Base-by-base conservation (phyloP, 2,888 invertebrate genomes). In the Amphiduros pacificus region DNA sequence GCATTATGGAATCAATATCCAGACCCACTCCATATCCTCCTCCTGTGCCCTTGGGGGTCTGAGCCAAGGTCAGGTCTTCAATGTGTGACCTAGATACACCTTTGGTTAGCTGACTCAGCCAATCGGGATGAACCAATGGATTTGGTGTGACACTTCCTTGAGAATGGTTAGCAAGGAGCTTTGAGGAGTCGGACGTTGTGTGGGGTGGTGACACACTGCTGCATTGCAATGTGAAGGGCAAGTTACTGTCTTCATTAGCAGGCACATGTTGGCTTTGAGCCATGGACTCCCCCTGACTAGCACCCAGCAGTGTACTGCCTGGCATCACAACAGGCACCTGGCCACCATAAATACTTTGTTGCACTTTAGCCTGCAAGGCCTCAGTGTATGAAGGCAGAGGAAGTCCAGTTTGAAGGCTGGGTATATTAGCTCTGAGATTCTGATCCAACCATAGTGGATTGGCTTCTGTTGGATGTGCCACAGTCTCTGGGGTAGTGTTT, bases 11-110 rank as follows among this genome's bases (percentile, higher is more conserved):
- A 63, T 79, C 79, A 27, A 79, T 66, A 63, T 79, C 79, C 52
- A 77, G 71, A 3, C 79, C 80, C 0, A 80, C 74, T 28, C 80
- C 79, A 65, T 80, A 80, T 1, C 79, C 80, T 5, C 72, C 78
- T 22, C 80, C 80, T 0, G 77, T 79, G 9, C 80, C 80, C 24
- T 73, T 71, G 2, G 80, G 80, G 22, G 80, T 80, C 55, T 75
- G 56, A 4, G 74, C 72, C 60, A 80, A 65, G 4, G 74, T 71
- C 40, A 55, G 27, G 27, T 55, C 55, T 14, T 55, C 55, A 11
- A 55, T 20, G 11, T 9, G 36, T 36, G 36, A 17, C 41, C 41
- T 2, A 20, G 20, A 41, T n/a, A 41, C 41, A 41, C 3, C 41
- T 22, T 22, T 41, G 49, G 6, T 14, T 14, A 17, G 22, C 27